Base-by-base conservation (phyloP, 2,113 vertebrate genomes). In the Protobothrops flavoviridis region DNA sequence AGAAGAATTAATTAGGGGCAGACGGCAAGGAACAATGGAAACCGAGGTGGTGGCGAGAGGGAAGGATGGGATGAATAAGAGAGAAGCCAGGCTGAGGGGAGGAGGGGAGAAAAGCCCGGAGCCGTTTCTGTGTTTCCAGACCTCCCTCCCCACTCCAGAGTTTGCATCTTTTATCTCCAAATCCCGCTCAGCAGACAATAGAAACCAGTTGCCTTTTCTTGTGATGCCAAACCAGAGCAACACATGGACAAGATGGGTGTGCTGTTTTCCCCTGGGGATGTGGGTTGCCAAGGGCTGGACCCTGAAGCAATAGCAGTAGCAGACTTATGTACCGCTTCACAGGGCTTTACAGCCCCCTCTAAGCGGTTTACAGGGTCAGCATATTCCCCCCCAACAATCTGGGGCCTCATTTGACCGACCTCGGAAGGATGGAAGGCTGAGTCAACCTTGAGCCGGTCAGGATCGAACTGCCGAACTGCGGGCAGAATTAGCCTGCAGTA, bases 221-320 rank as follows among this genome's bases (percentile, higher is more conserved):
- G n/a, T 0, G 4, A 7, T 0, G 15, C n/a, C 29, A 17, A 74
- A 33, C 15, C 13, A 2, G 12, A 74, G n/a, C 2, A 1, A 74
- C 5, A 33, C n/a, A 13, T 12, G 61, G 26, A 12, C 12, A 0
- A n/a, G 64, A 3, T 17, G 69, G n/a, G n/a, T 0, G 64, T 6
- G 64, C 64, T 33, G 45, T 48, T 48, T 6, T 0, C 3, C 12
- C 61, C 29, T 23, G 4, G 59, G 9, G 24, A 17, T 48, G 45
- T 48, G 56, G 57, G 24, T 26, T 26, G 24, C 57, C 23, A 59
- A 24, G 8, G 59, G 59, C 26, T 29, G 59, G 29, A 69, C 11
- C 64, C 12, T 3, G 53, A 17, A 20, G 13, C 3, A 12, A 3
- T 0, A 55, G 12, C 53, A 13, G 1, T 17, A 17, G 53, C 13